Evolutionary conservation across 2,888 invertebrate genomes (phyloP).

Genomic region (Apotomis betuletana): DNA sequence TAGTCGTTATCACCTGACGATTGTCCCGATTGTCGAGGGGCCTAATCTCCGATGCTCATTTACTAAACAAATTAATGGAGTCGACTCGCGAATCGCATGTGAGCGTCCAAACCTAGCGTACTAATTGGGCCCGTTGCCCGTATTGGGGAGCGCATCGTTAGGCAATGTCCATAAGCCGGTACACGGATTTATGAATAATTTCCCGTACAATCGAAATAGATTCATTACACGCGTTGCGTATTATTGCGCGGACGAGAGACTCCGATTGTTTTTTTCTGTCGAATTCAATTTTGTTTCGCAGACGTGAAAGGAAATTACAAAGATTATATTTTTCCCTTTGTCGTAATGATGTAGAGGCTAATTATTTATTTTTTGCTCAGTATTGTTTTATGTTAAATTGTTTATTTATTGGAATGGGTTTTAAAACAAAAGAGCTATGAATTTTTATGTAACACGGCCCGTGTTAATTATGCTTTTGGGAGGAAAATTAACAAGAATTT

Average conservation of each 20-base stretch:
- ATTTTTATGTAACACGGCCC: too few relatives aligned
- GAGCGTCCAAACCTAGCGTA: conserved; percentile 29
- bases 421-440: too few relatives aligned
- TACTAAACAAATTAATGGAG: neutral
- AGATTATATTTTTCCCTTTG: neutral
- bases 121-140: conserved; percentile 31
- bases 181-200: conserved; percentile 39
- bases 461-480: too few relatives aligned
- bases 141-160: conserved; percentile 39
- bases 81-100: neutral
- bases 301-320: conserved; percentile 8
- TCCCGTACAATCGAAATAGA: conserved; percentile 35
- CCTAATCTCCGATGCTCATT: neutral
- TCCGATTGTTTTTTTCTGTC: conserved; percentile 1
- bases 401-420: conserved; percentile 4
- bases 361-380: neutral
- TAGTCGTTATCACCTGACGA: too few relatives aligned
- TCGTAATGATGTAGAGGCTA: neutral
- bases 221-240: conserved; percentile 33
- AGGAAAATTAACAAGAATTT: too few relatives aligned
- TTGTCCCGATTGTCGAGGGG: too few relatives aligned
- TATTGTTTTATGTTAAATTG: neutral
- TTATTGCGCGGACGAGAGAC: conserved; percentile 4
- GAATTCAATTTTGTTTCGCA: neutral
- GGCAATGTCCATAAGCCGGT: conserved; percentile 39